phyloP scores from a whole-genome alignment of 2,113 vertebrate species.

The Lates calcarifer region DNA sequence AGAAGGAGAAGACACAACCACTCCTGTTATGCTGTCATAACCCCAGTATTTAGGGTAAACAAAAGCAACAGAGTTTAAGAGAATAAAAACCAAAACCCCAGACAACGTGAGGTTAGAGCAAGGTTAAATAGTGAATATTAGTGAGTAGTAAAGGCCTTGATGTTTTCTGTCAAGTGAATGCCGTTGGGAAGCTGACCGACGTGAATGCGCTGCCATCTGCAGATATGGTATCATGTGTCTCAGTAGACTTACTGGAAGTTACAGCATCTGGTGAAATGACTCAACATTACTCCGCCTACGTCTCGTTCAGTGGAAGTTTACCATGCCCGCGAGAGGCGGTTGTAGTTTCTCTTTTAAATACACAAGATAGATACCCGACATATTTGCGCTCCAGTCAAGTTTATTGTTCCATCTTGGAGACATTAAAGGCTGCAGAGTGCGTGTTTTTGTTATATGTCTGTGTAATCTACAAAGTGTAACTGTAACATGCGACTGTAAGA shows the following conservation, averaged over 20 bases:
- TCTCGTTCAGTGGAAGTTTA: slow-evolving; percentile 50
- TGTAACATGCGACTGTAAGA: neutral
- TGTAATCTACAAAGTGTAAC: neutral
- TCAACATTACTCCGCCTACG: slow-evolving; percentile 69
- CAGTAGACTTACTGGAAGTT: slow-evolving; percentile 69
- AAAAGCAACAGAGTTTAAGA: no score
- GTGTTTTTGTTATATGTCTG: no score
- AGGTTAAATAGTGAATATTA: neutral
- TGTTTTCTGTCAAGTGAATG: neutral
- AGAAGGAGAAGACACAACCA: no score
- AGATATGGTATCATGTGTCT: slow-evolving; percentile 63
- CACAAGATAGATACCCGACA: fast-evolving
- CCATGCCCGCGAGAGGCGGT: neutral
- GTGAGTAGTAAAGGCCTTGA: neutral
- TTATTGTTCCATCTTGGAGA: no score
- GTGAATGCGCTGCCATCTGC: slow-evolving; percentile 22
- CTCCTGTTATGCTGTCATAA: no score
- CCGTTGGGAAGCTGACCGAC: slow-evolving; percentile 30
- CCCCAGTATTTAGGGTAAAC: no score
- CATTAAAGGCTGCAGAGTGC: neutral
- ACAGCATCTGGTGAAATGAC: slow-evolving; percentile 34
- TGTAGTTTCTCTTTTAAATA: slow-evolving; percentile 18
- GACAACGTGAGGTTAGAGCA: no score
- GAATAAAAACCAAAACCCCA: no score
- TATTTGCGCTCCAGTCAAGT: fast-evolving